phyloP scores from a whole-genome alignment of 2,113 vertebrate genomes.

The Gymnogyps californianus region DNA sequence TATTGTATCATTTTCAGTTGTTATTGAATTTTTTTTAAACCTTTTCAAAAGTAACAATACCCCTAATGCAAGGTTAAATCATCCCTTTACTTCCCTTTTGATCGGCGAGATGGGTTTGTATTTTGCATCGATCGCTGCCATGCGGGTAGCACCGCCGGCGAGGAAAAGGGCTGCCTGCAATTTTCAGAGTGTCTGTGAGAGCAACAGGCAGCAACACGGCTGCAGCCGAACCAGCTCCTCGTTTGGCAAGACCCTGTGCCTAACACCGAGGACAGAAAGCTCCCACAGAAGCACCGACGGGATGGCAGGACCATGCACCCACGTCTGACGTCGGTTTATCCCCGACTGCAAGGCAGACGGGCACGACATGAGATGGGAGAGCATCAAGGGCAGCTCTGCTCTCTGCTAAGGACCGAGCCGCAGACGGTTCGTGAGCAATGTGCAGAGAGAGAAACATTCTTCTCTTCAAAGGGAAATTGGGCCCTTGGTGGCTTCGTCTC shows the following conservation, averaged over 20 bases:
- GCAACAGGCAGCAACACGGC: neutral
- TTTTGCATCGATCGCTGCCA: neutral
- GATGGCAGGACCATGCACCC: neutral
- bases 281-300: neutral
- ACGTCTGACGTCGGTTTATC: fast-evolving
- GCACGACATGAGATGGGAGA: fast-evolving
- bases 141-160: fast-evolving
- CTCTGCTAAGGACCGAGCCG: neutral
- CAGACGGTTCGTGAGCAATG: neutral
- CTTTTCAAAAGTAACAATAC: neutral
- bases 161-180: neutral
- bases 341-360: neutral
- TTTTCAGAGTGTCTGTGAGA: neutral
- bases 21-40: neutral
- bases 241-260: neutral
- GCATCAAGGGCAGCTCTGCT: neutral
- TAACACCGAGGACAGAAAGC: neutral
- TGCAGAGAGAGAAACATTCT: neutral
- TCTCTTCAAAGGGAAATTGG: constrained; percentile 22
- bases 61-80: constrained; percentile 33
- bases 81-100: neutral
- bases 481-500: constrained; percentile 12
- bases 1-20: neutral
- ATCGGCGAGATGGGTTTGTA: neutral
- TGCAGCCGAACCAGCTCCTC: neutral